These are phyloP conservation scores for Oreochromis aureus DNA, from an alignment of 2,113 vertebrate species.

Conservation along the genomic window DNA sequence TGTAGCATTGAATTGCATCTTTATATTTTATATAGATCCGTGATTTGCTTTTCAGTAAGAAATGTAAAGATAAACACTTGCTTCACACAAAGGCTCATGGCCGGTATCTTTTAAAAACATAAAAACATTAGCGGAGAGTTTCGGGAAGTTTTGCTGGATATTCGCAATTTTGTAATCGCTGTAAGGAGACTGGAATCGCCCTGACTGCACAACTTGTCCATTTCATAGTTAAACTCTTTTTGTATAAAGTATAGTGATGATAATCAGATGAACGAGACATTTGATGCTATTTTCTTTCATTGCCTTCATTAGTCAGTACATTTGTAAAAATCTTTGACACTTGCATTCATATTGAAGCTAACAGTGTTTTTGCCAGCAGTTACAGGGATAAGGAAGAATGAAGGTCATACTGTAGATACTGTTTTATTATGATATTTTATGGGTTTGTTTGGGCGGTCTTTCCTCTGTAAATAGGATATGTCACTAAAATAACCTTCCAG, in stretches of 20 bases:
- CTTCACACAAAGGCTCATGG: neutral
- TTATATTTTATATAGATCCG: fast-evolving
- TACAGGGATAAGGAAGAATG: neutral
- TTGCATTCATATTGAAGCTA: neutral
- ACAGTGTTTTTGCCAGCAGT: neutral
- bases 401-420: neutral
- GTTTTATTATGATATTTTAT: neutral
- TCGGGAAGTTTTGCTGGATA: fast-evolving
- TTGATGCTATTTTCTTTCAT: neutral
- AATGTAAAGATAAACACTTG: neutral
- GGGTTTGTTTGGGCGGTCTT: neutral
- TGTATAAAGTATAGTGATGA: neutral
- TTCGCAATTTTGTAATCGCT: neutral
- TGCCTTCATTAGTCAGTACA: neutral
- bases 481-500: constrained; percentile 1
- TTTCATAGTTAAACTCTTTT: neutral
- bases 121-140: fast-evolving
- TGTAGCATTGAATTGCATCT: neutral
- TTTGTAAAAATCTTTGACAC: neutral
- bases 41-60: neutral
- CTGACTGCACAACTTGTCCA: neutral
- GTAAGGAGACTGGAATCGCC: neutral
- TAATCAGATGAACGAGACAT: neutral
- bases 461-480: neutral
- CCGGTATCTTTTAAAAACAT: neutral